Evolutionary conservation across 1,140 invertebrate genomes (phyloP).

Genomic region (Drosophila busckii): DNA sequence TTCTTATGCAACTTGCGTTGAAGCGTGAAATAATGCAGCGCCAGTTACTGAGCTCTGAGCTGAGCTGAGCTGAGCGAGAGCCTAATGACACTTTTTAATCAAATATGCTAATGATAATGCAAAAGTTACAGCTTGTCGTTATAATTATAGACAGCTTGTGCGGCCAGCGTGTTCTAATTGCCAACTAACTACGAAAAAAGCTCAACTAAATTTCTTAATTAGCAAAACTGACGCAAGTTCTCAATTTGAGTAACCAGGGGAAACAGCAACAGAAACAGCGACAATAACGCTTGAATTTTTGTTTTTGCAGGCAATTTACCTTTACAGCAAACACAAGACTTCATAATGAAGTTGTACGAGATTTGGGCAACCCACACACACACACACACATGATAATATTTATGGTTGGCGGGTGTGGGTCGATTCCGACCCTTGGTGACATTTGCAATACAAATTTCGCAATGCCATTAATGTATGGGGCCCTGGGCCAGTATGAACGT

Average conservation of each 20-base stretch:
- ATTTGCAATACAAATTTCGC: conserved; percentile 70
- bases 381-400: conserved; percentile 43
- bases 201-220: neutral
- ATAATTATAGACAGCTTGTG: conserved; percentile 32
- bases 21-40: conserved; percentile 49
- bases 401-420: conserved; percentile 14
- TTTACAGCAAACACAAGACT: too few relatives aligned
- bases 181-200: neutral
- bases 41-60: conserved; percentile 3
- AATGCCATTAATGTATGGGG: conserved; percentile 61
- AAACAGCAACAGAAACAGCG: too few relatives aligned
- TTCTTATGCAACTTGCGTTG: conserved; percentile 57
- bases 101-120: conserved; percentile 74
- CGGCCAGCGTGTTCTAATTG: neutral
- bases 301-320: too few relatives aligned
- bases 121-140: conserved; percentile 47
- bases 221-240: too few relatives aligned
- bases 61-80: conserved; percentile 12
- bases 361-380: conserved; percentile 17
- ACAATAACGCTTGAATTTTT: too few relatives aligned
- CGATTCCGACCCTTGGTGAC: conserved; percentile 26
- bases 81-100: conserved; percentile 76
- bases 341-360: conserved; percentile 1
- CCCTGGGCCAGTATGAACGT: conserved; percentile 1
- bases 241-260: too few relatives aligned